phyloP scores from a whole-genome alignment of 2,888 invertebrate genomes.

The Brachypterus glaber region DNA sequence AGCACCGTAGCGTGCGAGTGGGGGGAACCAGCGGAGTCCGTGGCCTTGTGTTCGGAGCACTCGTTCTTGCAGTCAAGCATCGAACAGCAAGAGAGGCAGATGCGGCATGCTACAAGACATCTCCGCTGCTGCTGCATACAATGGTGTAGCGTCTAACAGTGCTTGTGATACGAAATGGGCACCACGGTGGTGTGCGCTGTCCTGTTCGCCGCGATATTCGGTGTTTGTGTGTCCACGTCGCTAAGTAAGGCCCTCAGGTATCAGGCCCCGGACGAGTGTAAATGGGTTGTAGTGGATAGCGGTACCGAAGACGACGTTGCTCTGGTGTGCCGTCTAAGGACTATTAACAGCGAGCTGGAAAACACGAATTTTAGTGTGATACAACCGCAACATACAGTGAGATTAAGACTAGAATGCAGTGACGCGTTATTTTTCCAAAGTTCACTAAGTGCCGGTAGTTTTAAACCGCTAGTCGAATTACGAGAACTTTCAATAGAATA shows the following conservation, averaged over 20 bases:
- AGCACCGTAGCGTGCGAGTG: slow-evolving; percentile 18
- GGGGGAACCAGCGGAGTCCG: slow-evolving; percentile 36
- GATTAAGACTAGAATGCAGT: slow-evolving; percentile 67
- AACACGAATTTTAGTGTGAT: slow-evolving; percentile 77
- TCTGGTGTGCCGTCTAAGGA: slow-evolving; percentile 61
- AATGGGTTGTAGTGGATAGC: slow-evolving; percentile 62
- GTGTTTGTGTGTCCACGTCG: slow-evolving; percentile 47
- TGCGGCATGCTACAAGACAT: slow-evolving; percentile 39
- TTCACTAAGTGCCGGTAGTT: slow-evolving; percentile 66
- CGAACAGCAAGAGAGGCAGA: slow-evolving; percentile 49
- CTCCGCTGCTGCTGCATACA: slow-evolving; percentile 25
- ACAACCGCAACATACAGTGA: slow-evolving; percentile 70
- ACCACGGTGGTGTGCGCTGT: slow-evolving; percentile 50
- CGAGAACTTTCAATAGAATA: slow-evolving; percentile 70
- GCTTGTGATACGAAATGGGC: slow-evolving; percentile 33
- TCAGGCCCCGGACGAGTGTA: slow-evolving; percentile 74
- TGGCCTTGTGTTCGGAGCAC: slow-evolving; percentile 43
- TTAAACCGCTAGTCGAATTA: slow-evolving; percentile 64
- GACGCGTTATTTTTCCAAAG: slow-evolving; percentile 74
- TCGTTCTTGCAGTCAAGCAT: slow-evolving; percentile 50
- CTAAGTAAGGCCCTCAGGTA: slow-evolving; percentile 56
- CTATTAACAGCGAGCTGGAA: slow-evolving; percentile 73
- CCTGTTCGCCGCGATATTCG: slow-evolving; percentile 51
- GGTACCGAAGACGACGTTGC: slow-evolving; percentile 58
- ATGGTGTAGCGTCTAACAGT: slow-evolving; percentile 32